Evolutionary conservation across 1,140 invertebrate species (phyloP), one percentile per base, ranked within the genome.

Genomic region (Phymorhynchus buccinoides): DNA sequence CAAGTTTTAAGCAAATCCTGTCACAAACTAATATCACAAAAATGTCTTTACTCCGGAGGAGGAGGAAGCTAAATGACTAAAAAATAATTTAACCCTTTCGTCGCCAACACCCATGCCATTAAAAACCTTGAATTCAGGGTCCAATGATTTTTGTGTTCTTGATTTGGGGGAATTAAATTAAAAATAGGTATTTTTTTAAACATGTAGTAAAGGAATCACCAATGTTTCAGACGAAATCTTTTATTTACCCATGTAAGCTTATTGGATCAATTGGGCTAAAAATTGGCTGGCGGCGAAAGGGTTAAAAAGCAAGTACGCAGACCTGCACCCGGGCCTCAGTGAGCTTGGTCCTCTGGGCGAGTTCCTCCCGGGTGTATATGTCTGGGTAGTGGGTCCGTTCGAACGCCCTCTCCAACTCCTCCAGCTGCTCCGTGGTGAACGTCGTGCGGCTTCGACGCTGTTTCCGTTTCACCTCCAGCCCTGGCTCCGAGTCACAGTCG

Each of bases 371-470:
- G 0, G 98, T 98, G 92, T 99, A 99, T 3, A 99, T 98, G 93
- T 99, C 98, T 0, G 98, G 98, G 92, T 99, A 99, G 0, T 98
- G 98, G 0, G 98, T 98, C 66, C 97, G 94, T 91, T 99, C 98
- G 89, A 99, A 99, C 0, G 98, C 98, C n/a, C 97, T 93, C 92
- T 99, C 98, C 86, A 99, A 91, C 91, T 99, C 97, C 92, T 99
- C 98, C 75, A 99, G 93, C 92, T 99, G 98, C 91, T 98, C 98
- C 0, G 97, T 97, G 0, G 97, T 99, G 92, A 99, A 99, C 1
- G 98, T 99, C 3, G 98, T 99, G 93, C 98, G 94, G 94, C 99
- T 99, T 86, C 98, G 94, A 81, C 98, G 95, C 80, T 92, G 91
- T 85, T 93, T 93, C 14, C 92, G 83, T 73, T 91, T 92, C 30